Evolutionary conservation across 1,140 invertebrate genomes (phyloP).

Genomic region (Teleopsis dalmanni): DNA sequence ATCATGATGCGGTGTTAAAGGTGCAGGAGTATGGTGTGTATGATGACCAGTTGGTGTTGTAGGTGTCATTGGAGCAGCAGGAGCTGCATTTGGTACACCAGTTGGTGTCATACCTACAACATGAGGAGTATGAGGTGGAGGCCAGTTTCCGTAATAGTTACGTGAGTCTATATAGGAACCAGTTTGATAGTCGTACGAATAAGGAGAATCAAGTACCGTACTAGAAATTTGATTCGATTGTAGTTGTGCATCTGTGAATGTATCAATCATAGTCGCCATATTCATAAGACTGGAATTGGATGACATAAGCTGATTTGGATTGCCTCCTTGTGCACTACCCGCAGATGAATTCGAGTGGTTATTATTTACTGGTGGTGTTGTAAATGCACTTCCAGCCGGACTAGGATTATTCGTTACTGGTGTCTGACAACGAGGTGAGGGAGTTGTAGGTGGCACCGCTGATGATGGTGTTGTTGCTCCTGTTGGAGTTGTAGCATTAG

Average conservation of each 20-base stretch:
- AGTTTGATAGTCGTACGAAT: slow-evolving; percentile 57
- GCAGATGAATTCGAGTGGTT: slow-evolving; percentile 9
- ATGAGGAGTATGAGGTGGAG: slow-evolving; percentile 18
- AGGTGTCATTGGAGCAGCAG: slow-evolving; percentile 10
- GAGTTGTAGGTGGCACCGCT: slow-evolving; percentile 43
- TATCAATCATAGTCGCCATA: slow-evolving; percentile 66
- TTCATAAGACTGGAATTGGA: slow-evolving; percentile 55
- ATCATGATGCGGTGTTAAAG: slow-evolving; percentile 18
- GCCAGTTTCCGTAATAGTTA: slow-evolving; percentile 43
- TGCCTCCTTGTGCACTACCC: slow-evolving; percentile 10
- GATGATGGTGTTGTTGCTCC: slow-evolving; percentile 37
- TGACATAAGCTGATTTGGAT: slow-evolving; percentile 39
- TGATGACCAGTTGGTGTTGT: slow-evolving; percentile 7
- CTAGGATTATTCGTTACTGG: slow-evolving; percentile 40
- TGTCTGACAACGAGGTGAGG: slow-evolving; percentile 45
- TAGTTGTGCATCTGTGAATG: slow-evolving; percentile 63
- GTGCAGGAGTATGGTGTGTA: slow-evolving; percentile 9
- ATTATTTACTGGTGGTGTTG: slow-evolving; percentile 36
- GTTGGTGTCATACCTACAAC: slow-evolving; percentile 1
- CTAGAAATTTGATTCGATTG: slow-evolving; percentile 76
- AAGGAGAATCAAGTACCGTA: slow-evolving; percentile 68
- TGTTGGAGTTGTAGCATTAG: slow-evolving; percentile 23
- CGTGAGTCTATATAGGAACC: slow-evolving; percentile 42
- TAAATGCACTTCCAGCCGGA: slow-evolving; percentile 41
- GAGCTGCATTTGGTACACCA: not conserved